Base-by-base conservation (phyloP, 2,888 invertebrate species). In the Oxytorus armatus region DNA sequence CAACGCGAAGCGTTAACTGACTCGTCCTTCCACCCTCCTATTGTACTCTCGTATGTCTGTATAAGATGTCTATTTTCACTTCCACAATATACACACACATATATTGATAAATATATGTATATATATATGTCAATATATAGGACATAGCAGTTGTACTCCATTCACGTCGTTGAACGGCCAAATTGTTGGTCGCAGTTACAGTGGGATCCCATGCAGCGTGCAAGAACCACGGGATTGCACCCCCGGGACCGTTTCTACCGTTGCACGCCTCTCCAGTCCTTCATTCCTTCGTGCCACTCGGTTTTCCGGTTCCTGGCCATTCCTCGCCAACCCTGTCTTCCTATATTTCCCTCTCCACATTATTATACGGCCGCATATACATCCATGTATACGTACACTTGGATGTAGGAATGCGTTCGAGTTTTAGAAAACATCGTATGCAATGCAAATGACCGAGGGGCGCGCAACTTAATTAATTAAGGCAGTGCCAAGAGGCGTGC, bases 391-490 rank as follows among this genome's bases (percentile, higher is more conserved):
- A 77, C 84, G 83, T 79, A 75, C 82, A 8, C 3, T n/a, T n/a
- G 85, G 82, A 84, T 85, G 53, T n/a, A 55, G 73, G n/a, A 69
- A 63, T 73, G 79, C 80, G 21, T 73, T 59, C 51, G 77, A 68
- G 73, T 80, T 80, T n/a, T 76, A 80, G 80, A 82, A 82, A 80
- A 82, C 73, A 76, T 75, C 25, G 44, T 53, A 68, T 59, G 79
- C 81, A 73, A 88, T 88, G 88, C 86, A 86, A 88, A 89, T 87
- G 85, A 79, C 84, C 83, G 83, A 84, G 59, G 59, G 79, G 57
- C 70, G 84, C 81, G 83, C 82, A 85, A 87, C 85, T 88, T 87
- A 87, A 88, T 89, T 89, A 89, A 89, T 89, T 88, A 88, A 88
- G 83, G 81, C 74, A 65, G 65, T 29, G 51, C 10, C 65, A 63